Conservation (phyloP, 2,888 invertebrate genomes). For the Eupsilia transversa region DNA sequence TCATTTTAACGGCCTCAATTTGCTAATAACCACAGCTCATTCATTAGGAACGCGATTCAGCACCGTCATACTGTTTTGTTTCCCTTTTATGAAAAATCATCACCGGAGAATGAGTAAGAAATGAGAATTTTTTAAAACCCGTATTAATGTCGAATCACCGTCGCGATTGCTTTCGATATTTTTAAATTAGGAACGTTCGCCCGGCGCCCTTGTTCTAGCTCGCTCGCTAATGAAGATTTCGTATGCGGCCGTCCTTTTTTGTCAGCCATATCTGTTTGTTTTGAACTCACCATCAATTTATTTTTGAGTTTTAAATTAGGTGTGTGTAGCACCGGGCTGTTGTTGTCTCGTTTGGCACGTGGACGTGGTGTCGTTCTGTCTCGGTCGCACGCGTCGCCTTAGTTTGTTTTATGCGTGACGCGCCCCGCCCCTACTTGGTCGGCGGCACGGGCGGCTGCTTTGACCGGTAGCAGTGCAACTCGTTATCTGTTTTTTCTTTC, state of each 20-base stretch:
- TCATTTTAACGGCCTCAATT: conserved; percentile 84
- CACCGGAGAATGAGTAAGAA: conserved; percentile 82
- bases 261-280: conserved; percentile 90
- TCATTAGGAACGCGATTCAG: conserved; percentile 81
- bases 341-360: conserved; percentile 72
- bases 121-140: conserved; percentile 79
- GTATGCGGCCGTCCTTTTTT: conserved; percentile 88
- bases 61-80: conserved; percentile 85
- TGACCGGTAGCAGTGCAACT: conserved; percentile 88
- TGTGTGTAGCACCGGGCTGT: conserved; percentile 82
- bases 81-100: conserved; percentile 82
- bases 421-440: conserved; percentile 85
- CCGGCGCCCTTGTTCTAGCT: conserved; percentile 82
- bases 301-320: conserved; percentile 89
- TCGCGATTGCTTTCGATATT: conserved; percentile 81
- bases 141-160: conserved; percentile 85
- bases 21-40: conserved; percentile 83
- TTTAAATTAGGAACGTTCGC: conserved; percentile 79
- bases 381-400: conserved; percentile 80
- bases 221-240: conserved; percentile 86
- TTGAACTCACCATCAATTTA: conserved; percentile 89
- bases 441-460: conserved; percentile 83
- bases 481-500: conserved; percentile 87
- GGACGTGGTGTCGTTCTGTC: conserved; percentile 70
- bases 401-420: conserved; percentile 90